Percentiles rank a stretch among this genome's conserved stretches.
Evolutionary conservation across 2,113 vertebrate species (phyloP).

Genomic region (Synchiropus splendidus): DNA sequence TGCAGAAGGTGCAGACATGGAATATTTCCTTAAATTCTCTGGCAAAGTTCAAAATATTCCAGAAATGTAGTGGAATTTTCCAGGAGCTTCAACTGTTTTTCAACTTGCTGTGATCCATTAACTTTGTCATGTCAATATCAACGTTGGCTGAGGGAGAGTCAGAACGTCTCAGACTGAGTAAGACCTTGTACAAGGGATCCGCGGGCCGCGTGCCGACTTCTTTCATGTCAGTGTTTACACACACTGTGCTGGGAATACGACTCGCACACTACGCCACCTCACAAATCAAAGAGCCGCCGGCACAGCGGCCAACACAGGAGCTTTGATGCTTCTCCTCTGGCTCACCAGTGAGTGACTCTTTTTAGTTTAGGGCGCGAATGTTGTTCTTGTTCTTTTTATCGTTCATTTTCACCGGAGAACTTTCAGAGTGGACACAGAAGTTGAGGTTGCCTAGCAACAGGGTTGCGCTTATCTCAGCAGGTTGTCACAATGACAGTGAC

Average conservation of each 20-base stretch:
- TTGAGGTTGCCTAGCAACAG: constrained; percentile 65
- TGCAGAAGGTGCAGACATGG: too few species aligned
- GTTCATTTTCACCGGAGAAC: constrained; percentile 7
- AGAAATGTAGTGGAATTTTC: neutral
- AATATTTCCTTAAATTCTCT: too few species aligned
- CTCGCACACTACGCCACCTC: too few species aligned
- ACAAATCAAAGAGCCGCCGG: constrained; percentile 15
- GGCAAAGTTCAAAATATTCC: neutral
- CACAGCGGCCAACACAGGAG: too few species aligned
- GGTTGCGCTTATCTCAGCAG: constrained; percentile 44
- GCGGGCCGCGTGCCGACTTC: constrained; percentile 25
- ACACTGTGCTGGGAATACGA: constrained; percentile 29
- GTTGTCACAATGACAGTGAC: constrained; percentile 51
- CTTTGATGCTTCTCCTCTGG: too few species aligned
- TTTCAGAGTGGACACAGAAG: constrained; percentile 43
- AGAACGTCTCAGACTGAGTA: constrained; percentile 38
- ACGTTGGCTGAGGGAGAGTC: too few species aligned
- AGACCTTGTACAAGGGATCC: constrained; percentile 34
- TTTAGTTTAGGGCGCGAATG: too few species aligned
- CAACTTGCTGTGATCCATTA: too few species aligned
- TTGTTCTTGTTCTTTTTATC: too few species aligned
- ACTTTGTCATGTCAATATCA: constrained; percentile 10
- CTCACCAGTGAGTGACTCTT: too few species aligned
- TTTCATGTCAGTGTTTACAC: constrained; percentile 53
- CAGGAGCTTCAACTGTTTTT: too few species aligned